Percentiles rank a stretch among this genome's conserved stretches.
These are phyloP conservation scores for Oreochromis aureus DNA, from an alignment of 2,113 vertebrate genomes.

Conservation along the genomic window DNA sequence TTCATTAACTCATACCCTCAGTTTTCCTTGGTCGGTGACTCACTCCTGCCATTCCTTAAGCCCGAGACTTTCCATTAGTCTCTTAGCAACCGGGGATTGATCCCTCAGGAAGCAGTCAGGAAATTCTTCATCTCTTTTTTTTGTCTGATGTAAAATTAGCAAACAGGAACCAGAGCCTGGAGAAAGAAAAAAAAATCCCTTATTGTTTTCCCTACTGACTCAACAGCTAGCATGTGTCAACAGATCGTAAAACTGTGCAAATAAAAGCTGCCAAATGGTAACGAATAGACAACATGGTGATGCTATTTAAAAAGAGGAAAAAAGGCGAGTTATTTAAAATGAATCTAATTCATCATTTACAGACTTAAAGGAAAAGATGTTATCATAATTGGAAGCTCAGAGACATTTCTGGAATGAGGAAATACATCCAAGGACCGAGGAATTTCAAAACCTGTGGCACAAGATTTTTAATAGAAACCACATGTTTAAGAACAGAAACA, in stretches of 20 bases:
- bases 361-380: background rate
- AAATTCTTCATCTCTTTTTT: slow-evolving; percentile 29
- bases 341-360: background rate
- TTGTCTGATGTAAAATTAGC: slow-evolving; percentile 50
- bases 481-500: background rate
- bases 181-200: background rate
- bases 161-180: slow-evolving; percentile 23
- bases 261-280: background rate
- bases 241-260: background rate
- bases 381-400: background rate
- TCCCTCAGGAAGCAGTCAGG: slow-evolving; percentile 29
- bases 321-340: background rate
- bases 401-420: background rate
- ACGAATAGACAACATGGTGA: background rate
- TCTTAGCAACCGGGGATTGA: slow-evolving; percentile 49
- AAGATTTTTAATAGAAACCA: background rate
- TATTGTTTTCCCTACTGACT: background rate
- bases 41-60: slow-evolving; percentile 36
- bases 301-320: background rate
- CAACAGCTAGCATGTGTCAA: background rate
- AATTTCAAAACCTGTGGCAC: background rate
- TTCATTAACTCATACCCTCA: background rate
- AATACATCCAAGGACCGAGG: background rate
- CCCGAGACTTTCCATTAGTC: slow-evolving; percentile 48
- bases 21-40: slow-evolving; percentile 32